These are phyloP conservation scores for Tympanuchus pallidicinctus DNA, from an alignment of 2,113 vertebrate genomes.

Conservation along the genomic window DNA sequence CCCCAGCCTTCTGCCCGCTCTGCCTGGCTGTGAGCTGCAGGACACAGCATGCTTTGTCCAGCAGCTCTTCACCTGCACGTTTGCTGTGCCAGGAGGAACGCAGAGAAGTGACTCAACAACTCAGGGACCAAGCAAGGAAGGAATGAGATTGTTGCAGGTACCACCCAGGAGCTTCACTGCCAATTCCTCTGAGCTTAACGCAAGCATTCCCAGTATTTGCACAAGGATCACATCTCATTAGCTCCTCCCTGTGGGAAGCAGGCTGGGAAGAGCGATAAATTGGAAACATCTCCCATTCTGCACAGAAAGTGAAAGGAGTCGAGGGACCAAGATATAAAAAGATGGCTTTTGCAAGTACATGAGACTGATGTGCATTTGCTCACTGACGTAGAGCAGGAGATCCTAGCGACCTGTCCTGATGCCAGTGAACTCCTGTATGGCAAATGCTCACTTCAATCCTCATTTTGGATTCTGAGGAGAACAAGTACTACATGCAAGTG, in stretches of 20 bases:
- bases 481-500: not conserved
- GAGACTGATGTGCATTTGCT: not conserved
- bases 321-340: constrained; percentile 11
- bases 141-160: not conserved
- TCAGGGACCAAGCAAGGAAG: not conserved
- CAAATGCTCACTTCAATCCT: not conserved
- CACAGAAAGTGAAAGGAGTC: constrained; percentile 31
- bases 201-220: not conserved
- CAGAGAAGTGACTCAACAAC: not conserved
- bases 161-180: not conserved
- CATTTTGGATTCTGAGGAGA: not conserved
- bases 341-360: constrained; percentile 16
- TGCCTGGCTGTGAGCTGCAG: not conserved
- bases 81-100: not conserved
- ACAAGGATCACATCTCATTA: constrained; percentile 8
- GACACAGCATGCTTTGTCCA: not conserved
- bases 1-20: not conserved
- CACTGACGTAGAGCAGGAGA: not conserved
- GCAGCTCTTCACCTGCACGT: not conserved
- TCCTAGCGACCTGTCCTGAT: not conserved
- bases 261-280: not conserved
- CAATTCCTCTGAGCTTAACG: not conserved
- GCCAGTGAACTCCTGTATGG: not conserved
- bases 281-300: not conserved
- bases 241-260: not conserved